Conservation (phyloP, 2,888 invertebrate species). For the Dynastes tityus region DNA sequence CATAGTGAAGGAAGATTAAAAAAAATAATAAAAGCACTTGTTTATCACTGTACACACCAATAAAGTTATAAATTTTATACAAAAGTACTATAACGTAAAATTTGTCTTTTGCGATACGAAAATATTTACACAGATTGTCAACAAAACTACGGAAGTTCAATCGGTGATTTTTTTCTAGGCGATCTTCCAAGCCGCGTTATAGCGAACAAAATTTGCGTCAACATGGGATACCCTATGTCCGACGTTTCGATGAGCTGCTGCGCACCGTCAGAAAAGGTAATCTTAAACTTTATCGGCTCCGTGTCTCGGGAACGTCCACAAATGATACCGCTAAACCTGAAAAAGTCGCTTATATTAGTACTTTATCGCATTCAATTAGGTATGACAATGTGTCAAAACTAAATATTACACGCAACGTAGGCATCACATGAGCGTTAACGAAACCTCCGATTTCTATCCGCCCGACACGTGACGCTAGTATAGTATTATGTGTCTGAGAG, state of each 20-base stretch:
- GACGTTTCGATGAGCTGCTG: conserved; percentile 62
- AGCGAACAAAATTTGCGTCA: conserved; percentile 68
- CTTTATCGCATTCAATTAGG: conserved; percentile 45
- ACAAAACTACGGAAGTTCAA: conserved; percentile 43
- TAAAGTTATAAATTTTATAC: conserved; percentile 6
- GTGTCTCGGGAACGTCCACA: conserved; percentile 44
- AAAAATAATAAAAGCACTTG: conserved; percentile 13
- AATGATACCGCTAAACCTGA: conserved; percentile 46
- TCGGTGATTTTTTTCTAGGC: conserved; percentile 67
- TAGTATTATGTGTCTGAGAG: conserved; percentile 21
- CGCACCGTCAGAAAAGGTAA: conserved; percentile 43
- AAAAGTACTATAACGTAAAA: conserved; percentile 17
- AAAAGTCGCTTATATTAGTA: conserved; percentile 46
- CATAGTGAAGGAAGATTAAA: conserved; percentile 52
- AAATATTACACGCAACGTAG: conserved; percentile 44
- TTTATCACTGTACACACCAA: background rate
- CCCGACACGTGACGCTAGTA: conserved; percentile 32
- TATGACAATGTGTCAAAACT: conserved; percentile 49
- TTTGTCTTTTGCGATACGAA: background rate
- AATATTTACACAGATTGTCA: conserved; percentile 38
- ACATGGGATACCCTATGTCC: conserved; percentile 68
- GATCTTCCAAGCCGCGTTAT: conserved; percentile 69
- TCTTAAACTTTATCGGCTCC: conserved; percentile 46
- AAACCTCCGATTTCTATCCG: conserved; percentile 48
- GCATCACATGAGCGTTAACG: conserved; percentile 47